phyloP scores from a whole-genome alignment of 2,113 vertebrate genomes.

The Junco hyemalis region DNA sequence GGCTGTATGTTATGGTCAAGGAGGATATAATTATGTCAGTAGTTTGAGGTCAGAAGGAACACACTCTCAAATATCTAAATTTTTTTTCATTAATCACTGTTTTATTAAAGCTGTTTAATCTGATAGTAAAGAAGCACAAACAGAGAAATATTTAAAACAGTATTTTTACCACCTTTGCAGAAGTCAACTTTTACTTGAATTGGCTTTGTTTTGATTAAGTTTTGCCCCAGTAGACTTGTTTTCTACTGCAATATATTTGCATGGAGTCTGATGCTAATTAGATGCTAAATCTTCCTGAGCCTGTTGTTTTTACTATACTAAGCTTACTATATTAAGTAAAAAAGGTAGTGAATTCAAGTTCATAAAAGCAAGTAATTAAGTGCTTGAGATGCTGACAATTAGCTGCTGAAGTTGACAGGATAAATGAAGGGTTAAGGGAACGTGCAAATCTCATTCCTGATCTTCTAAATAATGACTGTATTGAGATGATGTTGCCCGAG shows the following conservation, averaged over 20 bases:
- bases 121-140: background rate
- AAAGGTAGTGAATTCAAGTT: background rate
- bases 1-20: background rate
- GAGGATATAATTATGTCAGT: background rate
- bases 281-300: background rate
- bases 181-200: background rate
- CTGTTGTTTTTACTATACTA: background rate
- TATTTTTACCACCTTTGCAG: background rate
- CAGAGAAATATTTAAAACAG: background rate
- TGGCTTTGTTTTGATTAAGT: background rate
- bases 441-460: background rate
- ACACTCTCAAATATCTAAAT: background rate
- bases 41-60: background rate
- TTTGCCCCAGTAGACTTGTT: background rate
- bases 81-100: background rate
- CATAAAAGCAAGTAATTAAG: background rate
- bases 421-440: background rate
- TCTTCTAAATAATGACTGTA: background rate
- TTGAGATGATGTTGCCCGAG: background rate
- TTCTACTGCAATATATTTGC: background rate
- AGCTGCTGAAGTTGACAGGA: background rate
- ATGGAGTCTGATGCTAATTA: background rate
- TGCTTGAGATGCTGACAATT: background rate
- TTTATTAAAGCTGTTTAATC: background rate
- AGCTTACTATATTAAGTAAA: background rate